Percentiles rank a stretch among this genome's conserved stretches.
Evolutionary conservation across 2,888 invertebrate genomes (phyloP).

Genomic region (Rotaria macrura): DNA sequence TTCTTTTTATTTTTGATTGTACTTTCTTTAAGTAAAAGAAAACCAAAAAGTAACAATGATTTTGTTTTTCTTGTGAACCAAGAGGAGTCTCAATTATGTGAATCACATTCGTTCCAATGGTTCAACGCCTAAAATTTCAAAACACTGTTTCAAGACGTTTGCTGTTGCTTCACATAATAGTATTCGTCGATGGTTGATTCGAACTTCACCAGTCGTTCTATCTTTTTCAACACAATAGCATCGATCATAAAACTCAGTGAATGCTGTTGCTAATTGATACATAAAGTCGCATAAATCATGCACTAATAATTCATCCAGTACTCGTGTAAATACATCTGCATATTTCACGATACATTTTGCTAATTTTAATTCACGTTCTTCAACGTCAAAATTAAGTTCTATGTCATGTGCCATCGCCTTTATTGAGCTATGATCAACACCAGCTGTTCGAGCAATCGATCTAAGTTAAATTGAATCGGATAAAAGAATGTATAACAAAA

Average conservation of each 20-base stretch:
- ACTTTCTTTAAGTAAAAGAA: neutral
- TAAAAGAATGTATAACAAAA: too few species aligned
- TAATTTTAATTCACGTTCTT: slow-evolving; percentile 86
- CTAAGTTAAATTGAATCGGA: slow-evolving; percentile 45
- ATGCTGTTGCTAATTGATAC: slow-evolving; percentile 80
- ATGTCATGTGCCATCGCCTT: slow-evolving; percentile 54
- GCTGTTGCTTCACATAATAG: slow-evolving; percentile 85
- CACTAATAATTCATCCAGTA: slow-evolving; percentile 68
- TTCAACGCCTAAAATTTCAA: slow-evolving; percentile 77
- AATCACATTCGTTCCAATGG: slow-evolving; percentile 78
- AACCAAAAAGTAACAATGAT: neutral
- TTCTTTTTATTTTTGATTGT: neutral
- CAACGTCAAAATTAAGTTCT: slow-evolving; percentile 60
- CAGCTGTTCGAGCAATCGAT: slow-evolving; percentile 44
- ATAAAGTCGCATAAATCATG: slow-evolving; percentile 86
- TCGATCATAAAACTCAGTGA: slow-evolving; percentile 89
- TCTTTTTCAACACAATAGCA: slow-evolving; percentile 95
- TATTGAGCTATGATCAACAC: slow-evolving; percentile 52
- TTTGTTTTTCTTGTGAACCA: neutral
- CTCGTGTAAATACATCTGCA: slow-evolving; percentile 66
- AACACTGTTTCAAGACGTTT: slow-evolving; percentile 70
- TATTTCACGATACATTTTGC: slow-evolving; percentile 59
- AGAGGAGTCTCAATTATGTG: neutral
- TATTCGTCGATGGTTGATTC: slow-evolving; percentile 73
- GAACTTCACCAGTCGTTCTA: slow-evolving; percentile 59